A percentile compares a stretch with the other conserved stretches of the same genome.
Conservation (phyloP, 2,113 vertebrate species). For the Ictalurus punctatus region DNA sequence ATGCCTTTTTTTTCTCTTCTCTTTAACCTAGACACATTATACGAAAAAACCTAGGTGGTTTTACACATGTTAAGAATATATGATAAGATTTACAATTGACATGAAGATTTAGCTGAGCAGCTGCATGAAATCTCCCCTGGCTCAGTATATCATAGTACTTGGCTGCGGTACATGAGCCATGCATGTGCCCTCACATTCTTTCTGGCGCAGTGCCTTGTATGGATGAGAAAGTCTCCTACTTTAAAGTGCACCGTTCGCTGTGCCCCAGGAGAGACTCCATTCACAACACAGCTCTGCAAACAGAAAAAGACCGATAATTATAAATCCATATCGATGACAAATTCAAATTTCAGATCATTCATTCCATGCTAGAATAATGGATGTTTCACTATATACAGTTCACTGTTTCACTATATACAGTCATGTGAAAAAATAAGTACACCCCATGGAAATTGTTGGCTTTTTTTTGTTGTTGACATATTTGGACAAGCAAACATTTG, state of each 20-base stretch:
- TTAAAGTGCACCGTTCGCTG: conserved; percentile 33
- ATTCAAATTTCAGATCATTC: not conserved
- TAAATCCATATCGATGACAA: not conserved
- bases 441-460: no score
- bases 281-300: not conserved
- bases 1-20: not conserved
- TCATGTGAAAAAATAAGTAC: no score
- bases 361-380: no score
- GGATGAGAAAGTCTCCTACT: conserved; percentile 22
- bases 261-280: not conserved
- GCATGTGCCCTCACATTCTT: not conserved
- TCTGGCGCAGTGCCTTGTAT: conserved; percentile 55
- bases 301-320: not conserved
- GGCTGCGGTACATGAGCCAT: conserved; percentile 5
- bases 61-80: not conserved
- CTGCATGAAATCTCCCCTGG: conserved; percentile 15
- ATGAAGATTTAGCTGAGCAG: conserved; percentile 15
- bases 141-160: not conserved
- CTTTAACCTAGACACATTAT: not conserved
- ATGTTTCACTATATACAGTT: no score
- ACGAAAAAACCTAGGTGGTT: not conserved
- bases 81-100: not conserved
- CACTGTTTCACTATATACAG: no score
- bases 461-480: no score
- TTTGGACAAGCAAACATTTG: no score